Evolutionary conservation across 2,113 vertebrate genomes (phyloP), one percentile per base, ranked within the genome.

Genomic region (Aptenodytes patagonicus): DNA sequence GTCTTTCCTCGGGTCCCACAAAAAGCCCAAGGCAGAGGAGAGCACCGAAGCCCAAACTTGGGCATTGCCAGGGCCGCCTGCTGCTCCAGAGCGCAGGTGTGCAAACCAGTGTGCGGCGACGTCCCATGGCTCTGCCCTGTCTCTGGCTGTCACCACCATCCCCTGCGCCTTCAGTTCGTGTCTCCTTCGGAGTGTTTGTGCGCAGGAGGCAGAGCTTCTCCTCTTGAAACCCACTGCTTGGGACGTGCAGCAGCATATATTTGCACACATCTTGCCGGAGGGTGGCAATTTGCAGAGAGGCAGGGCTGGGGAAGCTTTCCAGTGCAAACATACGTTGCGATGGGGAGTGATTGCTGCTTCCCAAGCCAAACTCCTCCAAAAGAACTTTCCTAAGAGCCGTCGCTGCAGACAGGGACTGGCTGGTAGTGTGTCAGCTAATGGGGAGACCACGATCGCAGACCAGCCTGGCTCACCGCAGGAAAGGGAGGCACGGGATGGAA

Each of bases 371-470:
- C 31, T 68, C n/a, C 58, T 60, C n/a, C 1, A 1, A 40, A 72
- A 57, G 64, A 24, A 4, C 47, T 51, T 61, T 26, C 46, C 26
- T 46, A 66, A 78, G 40, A 36, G 47, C 17, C 3, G 1, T 29
- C 0, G 1, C 40, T 66, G 25, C 64, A 81, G 85, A 61, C 7
- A 25, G 32, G 22, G 26, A 29, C 11, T 40, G 9, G 7, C 46
- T 57, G 34, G 21, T 32, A 4, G 13, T n/a, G 15, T 62, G 68
- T 46, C 49, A 70, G 15, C 22, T 34, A 26, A 76, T 0, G 1
- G 31, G 44, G 24, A 57, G 19, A 21, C 54, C 12, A 6, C 0
- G 1, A 44, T 57, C 0, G 0, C 34, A 55, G 36, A 25, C 8
- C 12, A 44, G 31, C 28, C 34, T 65, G 52, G 14, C 15, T 89